Conservation (phyloP, 2,113 vertebrate genomes). For the Myrmecophaga tridactyla region DNA sequence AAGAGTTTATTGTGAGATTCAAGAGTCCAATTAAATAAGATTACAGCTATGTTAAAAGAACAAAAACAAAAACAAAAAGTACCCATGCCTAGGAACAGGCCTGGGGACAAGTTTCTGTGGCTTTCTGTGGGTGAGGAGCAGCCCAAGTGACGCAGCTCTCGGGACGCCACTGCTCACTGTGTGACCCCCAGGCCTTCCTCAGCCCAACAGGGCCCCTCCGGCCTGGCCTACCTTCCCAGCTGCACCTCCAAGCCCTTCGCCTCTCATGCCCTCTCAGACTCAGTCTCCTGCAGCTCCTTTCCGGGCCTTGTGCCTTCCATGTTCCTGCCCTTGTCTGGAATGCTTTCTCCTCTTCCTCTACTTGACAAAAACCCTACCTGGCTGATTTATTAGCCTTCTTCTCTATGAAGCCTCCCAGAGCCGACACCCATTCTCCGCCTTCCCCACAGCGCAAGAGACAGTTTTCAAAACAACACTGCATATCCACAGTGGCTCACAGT, state of each 20-base stretch:
- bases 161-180: neutral
- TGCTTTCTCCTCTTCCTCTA: neutral
- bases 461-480: neutral
- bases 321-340: neutral
- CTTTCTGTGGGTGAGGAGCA: neutral
- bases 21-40: constrained; percentile 41
- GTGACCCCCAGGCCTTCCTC: neutral
- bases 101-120: neutral
- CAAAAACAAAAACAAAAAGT: neutral
- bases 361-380: neutral
- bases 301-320: neutral
- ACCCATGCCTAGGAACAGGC: neutral
- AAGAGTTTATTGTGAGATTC: constrained; percentile 8
- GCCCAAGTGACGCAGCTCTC: neutral
- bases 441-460: neutral
- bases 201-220: rapidly evolving
- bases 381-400: neutral
- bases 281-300: neutral
- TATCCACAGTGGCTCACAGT: rapidly evolving
- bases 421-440: no score
- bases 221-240: neutral
- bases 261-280: neutral
- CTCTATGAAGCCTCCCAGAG: neutral
- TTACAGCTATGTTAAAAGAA: constrained; percentile 9
- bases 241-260: neutral